Conservation (phyloP, 2,888 invertebrate genomes). For the Mythimna pallens region DNA sequence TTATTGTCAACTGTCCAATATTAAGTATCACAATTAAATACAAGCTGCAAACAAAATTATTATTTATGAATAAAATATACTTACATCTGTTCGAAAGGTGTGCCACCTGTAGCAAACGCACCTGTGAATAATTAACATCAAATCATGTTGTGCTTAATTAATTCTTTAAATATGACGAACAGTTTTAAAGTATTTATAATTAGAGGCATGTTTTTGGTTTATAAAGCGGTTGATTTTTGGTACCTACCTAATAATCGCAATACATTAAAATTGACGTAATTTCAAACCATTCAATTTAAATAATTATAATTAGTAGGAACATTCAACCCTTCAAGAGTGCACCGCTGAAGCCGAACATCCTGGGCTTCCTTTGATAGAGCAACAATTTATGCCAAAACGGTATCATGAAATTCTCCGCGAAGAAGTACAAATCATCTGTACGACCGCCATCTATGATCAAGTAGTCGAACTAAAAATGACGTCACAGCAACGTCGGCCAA, state of each 20-base stretch:
- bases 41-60: not conserved
- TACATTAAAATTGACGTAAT: not conserved
- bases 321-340: not conserved
- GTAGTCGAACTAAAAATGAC: conserved; percentile 79
- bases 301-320: not conserved
- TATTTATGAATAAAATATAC: conserved; percentile 5
- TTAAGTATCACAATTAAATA: too few relatives aligned
- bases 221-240: not conserved
- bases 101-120: conserved; percentile 27
- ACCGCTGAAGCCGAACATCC: too few relatives aligned
- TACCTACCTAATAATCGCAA: not conserved
- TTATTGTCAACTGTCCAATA: rapidly evolving
- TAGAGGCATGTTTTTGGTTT: not conserved
- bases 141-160: conserved; percentile 18
- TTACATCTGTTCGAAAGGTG: conserved; percentile 28
- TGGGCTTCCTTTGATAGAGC: rapidly evolving
- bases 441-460: conserved; percentile 73
- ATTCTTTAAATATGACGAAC: not conserved
- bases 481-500: conserved; percentile 79
- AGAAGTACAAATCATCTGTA: not conserved
- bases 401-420: not conserved
- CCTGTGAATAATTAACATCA: conserved; percentile 12
- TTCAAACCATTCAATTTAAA: not conserved
- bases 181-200: not conserved
- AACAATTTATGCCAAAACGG: not conserved